phyloP scores from a whole-genome alignment of 2,888 invertebrate genomes.

The Pollenia griseotomentosa region DNA sequence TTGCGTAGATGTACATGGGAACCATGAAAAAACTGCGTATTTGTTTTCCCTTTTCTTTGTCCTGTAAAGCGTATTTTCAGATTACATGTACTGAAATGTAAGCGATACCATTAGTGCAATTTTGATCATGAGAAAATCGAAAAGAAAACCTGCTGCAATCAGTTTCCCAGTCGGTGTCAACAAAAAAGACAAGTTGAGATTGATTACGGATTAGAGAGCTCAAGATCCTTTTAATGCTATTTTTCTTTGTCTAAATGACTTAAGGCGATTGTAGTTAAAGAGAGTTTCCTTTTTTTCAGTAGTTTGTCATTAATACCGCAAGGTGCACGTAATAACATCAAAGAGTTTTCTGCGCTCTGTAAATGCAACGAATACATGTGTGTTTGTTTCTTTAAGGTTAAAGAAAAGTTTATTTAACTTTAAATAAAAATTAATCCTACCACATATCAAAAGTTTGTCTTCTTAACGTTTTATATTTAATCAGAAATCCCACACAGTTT shows the following conservation, averaged over 20 bases:
- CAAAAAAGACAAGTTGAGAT: constrained; percentile 78
- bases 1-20: background rate
- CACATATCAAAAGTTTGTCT: constrained; percentile 74
- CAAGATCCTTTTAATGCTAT: constrained; percentile 62
- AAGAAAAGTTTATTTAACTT: constrained; percentile 75
- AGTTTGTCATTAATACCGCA: constrained; percentile 64
- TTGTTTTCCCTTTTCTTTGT: constrained; percentile 35
- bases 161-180: constrained; percentile 61
- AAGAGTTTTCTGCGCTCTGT: constrained; percentile 33
- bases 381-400: background rate
- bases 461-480: background rate
- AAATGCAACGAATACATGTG: background rate
- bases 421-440: constrained; percentile 77
- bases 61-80: constrained; percentile 18
- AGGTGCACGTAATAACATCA: constrained; percentile 67
- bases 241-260: constrained; percentile 65
- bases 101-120: constrained; percentile 68
- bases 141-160: constrained; percentile 79
- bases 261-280: constrained; percentile 71
- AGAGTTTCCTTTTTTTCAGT: constrained; percentile 10
- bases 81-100: constrained; percentile 46
- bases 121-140: constrained; percentile 58
- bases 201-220: constrained; percentile 75
- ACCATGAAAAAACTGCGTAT: constrained; percentile 63
- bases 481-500: constrained; percentile 41